A percentile compares a stretch with the other conserved stretches of the same genome.
Conservation (phyloP, 2,888 invertebrate genomes). For the Epinotia demarniana region DNA sequence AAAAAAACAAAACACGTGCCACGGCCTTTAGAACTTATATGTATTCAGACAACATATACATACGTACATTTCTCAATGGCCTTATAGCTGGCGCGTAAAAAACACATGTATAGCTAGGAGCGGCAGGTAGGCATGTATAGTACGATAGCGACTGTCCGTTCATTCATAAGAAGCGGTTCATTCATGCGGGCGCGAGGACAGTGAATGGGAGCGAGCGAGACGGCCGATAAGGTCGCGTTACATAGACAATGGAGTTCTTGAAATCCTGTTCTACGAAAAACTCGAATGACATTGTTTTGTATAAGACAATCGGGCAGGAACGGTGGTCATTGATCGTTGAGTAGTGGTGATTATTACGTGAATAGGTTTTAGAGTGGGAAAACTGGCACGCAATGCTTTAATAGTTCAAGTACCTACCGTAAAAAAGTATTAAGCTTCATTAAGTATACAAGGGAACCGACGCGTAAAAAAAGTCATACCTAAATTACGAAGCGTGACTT, state of each 20-base stretch:
- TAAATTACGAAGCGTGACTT: no score
- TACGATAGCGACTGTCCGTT: slow-evolving; percentile 77
- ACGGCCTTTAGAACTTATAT: slow-evolving; percentile 59
- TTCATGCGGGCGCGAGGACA: slow-evolving; percentile 75
- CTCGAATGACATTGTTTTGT: slow-evolving; percentile 70
- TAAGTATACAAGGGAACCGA: no score
- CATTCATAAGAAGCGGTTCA: slow-evolving; percentile 85
- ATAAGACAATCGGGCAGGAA: slow-evolving; percentile 70
- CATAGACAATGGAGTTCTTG: slow-evolving; percentile 74
- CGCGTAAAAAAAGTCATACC: no score
- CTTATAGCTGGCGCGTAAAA: slow-evolving; percentile 68
- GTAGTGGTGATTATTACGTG: slow-evolving; percentile 55
- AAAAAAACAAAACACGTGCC: slow-evolving; percentile 74
- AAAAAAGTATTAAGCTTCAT: slow-evolving; percentile 1
- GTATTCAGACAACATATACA: slow-evolving; percentile 49
- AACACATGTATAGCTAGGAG: slow-evolving; percentile 59
- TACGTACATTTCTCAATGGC: slow-evolving; percentile 51
- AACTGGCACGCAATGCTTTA: slow-evolving; percentile 28
- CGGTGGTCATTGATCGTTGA: slow-evolving; percentile 57
- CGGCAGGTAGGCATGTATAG: slow-evolving; percentile 74
- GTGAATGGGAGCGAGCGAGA: slow-evolving; percentile 82
- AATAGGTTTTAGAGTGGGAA: slow-evolving; percentile 11
- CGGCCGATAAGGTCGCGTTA: slow-evolving; percentile 76
- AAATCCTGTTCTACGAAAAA: slow-evolving; percentile 75
- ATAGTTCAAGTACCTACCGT: slow-evolving; percentile 20